A percentile compares a stretch with the other conserved stretches of the same genome.
Evolutionary conservation across 1,140 invertebrate species (phyloP).

Genomic region (Olivierus martensii): DNA sequence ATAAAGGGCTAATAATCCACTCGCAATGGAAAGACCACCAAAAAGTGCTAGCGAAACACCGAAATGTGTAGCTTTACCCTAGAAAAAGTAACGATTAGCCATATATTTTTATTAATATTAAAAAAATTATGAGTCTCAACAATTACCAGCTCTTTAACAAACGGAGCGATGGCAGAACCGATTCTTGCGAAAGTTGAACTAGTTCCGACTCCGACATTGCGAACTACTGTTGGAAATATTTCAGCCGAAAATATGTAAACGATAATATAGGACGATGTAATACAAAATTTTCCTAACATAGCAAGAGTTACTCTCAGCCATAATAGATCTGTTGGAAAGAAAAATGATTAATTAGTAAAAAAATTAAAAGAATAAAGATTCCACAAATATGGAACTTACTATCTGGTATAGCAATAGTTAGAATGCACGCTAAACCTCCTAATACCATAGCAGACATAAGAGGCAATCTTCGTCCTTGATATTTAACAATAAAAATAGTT

Average conservation of each 20-base stretch:
- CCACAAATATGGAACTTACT: slow-evolving; percentile 36
- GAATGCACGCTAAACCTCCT: slow-evolving; percentile 38
- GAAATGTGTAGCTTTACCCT: neutral
- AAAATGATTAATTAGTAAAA: neutral
- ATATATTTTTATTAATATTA: neutral
- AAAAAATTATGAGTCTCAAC: too few species aligned
- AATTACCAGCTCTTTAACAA: slow-evolving; percentile 16
- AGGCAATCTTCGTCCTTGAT: slow-evolving; percentile 10
- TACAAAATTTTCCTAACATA: slow-evolving; percentile 64
- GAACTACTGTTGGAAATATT: slow-evolving; percentile 68
- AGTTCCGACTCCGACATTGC: slow-evolving; percentile 65
- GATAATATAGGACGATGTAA: slow-evolving; percentile 70
- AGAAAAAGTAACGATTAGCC: neutral
- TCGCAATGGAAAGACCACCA: neutral
- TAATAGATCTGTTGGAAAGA: slow-evolving; percentile 27
- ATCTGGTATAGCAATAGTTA: slow-evolving; percentile 26
- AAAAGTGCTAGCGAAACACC: neutral
- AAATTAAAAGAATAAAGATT: too few species aligned
- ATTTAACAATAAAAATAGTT: slow-evolving; percentile 44
- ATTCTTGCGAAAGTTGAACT: slow-evolving; percentile 59
- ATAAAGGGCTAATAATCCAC: neutral
- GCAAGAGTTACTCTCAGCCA: slow-evolving; percentile 35
- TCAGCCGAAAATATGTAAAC: slow-evolving; percentile 85
- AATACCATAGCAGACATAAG: slow-evolving; percentile 14
- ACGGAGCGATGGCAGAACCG: slow-evolving; percentile 59